phyloP scores from a whole-genome alignment of 2,888 invertebrate genomes.

The Osedax frankpressi region DNA sequence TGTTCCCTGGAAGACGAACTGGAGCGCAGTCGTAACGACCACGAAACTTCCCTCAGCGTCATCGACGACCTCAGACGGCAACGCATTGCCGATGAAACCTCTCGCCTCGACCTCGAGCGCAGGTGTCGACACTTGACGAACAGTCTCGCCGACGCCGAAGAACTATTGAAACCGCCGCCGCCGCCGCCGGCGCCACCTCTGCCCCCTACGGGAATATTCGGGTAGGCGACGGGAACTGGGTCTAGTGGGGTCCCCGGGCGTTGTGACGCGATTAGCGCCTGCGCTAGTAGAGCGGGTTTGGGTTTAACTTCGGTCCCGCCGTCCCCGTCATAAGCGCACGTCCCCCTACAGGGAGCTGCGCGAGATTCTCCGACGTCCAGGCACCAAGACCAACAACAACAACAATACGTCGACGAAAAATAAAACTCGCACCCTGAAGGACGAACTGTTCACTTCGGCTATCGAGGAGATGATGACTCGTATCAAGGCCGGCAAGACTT shows the following conservation, averaged over 20 bases:
- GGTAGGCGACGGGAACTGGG: too few species aligned
- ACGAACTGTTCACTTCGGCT: background rate
- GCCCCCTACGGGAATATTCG: background rate
- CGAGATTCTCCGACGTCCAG: background rate
- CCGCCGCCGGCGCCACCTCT: background rate
- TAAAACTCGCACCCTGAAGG: background rate
- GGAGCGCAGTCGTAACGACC: background rate
- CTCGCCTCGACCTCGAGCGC: constrained; percentile 32
- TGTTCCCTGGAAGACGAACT: background rate
- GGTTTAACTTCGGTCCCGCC: background rate
- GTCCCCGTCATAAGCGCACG: background rate
- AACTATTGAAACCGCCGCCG: background rate
- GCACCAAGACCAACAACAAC: too few species aligned
- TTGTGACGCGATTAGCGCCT: background rate
- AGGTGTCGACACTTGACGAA: constrained; percentile 6
- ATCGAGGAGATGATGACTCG: constrained; percentile 7
- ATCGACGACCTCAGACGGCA: constrained; percentile 24
- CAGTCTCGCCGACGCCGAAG: background rate
- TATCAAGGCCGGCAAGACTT: background rate
- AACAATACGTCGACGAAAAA: background rate
- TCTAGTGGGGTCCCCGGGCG: too few species aligned
- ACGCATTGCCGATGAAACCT: constrained; percentile 33
- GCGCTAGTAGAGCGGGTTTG: background rate
- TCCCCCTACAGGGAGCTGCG: background rate
- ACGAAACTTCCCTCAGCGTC: background rate